Base-by-base conservation (phyloP, 2,113 vertebrate species). In the Tricholaema leucomelas region DNA sequence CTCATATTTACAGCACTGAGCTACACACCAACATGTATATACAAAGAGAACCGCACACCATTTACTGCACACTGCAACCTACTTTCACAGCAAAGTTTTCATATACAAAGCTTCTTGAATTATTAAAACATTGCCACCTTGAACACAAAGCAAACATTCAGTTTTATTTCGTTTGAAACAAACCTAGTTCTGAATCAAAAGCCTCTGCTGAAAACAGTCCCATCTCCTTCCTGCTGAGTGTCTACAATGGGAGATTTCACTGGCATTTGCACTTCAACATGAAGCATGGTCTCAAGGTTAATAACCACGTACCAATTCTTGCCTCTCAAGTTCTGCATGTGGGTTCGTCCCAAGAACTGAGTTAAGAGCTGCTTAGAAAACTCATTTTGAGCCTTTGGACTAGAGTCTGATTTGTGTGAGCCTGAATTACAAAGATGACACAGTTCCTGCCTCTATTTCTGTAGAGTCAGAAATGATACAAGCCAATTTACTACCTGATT, bases 251-350 rank as follows among this genome's bases (percentile, higher is more conserved):
- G 6, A 91, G 83, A 86, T 59, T 71, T 95, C 78, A 76, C 66
- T 69, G 48, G 66, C 55, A 36, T 83, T 56, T 92, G 38, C 76
- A 94, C 87, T 95, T 97, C 86, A 95, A 80, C 73, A 61, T 93
- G 81, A 93, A 97, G 89, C 79, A 92, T 80, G 71, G 38, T 79
- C 67, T 94, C 83, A n/a, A 70, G 83, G 69, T 71, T 63, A 93
- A 5, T 52, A 93, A 58, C 63, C 18, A 40, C 42, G 44, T 81
- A 83, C 85, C 48, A 48, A 82, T 79, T 79, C 72, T 67, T 67
- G 71, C 0, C 1, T 82, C 66, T 91, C 75, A 80, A 86, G 60
- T 78, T 55, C 30, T 79, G 31, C 67, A 59, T 16, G 27, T 80
- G 19, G 55, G 56, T 46, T 96, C 42, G 81, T 96, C 91, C 83